Evolutionary conservation across 2,888 invertebrate genomes (phyloP), one percentile per base, ranked within the genome.

Genomic region (Heliconius ismenius): DNA sequence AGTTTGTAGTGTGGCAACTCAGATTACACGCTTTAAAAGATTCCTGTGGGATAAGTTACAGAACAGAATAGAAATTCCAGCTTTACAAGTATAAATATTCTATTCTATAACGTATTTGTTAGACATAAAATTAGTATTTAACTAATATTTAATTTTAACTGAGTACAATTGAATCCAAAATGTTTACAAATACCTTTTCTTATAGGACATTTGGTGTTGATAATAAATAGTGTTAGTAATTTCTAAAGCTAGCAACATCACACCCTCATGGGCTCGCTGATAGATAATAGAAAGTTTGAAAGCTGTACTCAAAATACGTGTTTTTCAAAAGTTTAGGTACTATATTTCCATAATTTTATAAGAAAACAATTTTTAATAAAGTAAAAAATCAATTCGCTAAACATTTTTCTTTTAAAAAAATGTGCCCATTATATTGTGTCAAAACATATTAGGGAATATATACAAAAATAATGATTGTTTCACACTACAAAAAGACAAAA

Each of bases 1-100:
- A 62, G 73, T 73, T 73, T 73, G 58, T 62, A 62, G 73, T 73
- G 72, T 72, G 32, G 60, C 73, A 73, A 62, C 60, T 62, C 62
- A 62, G 60, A 62, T 73, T 73, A 73, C 60, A 24, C 62, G 60
- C 62, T 62, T 73, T 60, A 36, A 73, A 32, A 62, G 75, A 43
- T 68, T 62, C 60, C 49, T 75, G 60, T 68, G 60, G 60, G 28
- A 75, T 28, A 49, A 11, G 68, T 36, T 49, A 26, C 32, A 15
- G 9, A 21, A 24, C 13, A 73, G 60, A 58, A 62, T 26, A 62
- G 24, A 62, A 73, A 73, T 62, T 73, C 39, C 62, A 62, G 72
- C 18, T 24, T 36, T 62, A 60, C 39, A 62, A 36, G 36, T 72
- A 43, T 24, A 4, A 60, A 24, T 32, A 21, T 28, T 54, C n/a